phyloP scores from a whole-genome alignment of 2,797 vertebrate species.

The Tokudaia muenninki region DNA sequence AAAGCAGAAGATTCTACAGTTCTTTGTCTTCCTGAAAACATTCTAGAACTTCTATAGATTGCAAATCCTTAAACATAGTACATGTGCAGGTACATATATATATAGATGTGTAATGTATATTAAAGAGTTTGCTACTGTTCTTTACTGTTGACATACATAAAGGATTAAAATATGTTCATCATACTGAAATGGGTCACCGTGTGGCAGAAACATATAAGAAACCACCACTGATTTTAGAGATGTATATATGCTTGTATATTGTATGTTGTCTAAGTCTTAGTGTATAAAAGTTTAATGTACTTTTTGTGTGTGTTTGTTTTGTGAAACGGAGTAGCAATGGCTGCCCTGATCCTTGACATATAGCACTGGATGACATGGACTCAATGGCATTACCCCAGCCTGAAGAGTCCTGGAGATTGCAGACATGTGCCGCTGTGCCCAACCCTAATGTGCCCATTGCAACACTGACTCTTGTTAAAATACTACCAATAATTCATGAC shows the following conservation, averaged over 20 bases:
- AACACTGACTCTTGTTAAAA: not conserved
- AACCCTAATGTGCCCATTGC: not conserved
- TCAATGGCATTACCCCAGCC: not conserved
- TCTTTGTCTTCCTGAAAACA: not conserved
- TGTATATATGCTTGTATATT: not conserved
- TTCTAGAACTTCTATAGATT: not conserved
- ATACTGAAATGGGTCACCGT: slow-evolving; percentile 27
- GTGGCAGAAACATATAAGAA: not conserved
- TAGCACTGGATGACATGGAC: too few species aligned
- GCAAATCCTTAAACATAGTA: slow-evolving; percentile 1
- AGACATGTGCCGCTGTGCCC: not conserved
- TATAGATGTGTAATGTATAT: too few species aligned
- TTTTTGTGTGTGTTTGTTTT: not conserved
- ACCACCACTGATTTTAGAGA: not conserved
- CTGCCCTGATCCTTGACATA: not conserved
- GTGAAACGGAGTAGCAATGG: not conserved
- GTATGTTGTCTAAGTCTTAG: not conserved
- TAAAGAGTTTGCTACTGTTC: not conserved
- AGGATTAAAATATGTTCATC: not conserved
- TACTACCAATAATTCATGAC: not conserved
- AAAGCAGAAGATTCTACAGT: not conserved
- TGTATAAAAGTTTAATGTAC: not conserved
- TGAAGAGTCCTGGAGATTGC: not conserved
- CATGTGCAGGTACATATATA: not conserved
- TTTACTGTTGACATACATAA: not conserved